Evolutionary conservation across 2,888 invertebrate species (phyloP), one percentile per base, ranked within the genome.

Genomic region (Drosophila melanosoma): DNA sequence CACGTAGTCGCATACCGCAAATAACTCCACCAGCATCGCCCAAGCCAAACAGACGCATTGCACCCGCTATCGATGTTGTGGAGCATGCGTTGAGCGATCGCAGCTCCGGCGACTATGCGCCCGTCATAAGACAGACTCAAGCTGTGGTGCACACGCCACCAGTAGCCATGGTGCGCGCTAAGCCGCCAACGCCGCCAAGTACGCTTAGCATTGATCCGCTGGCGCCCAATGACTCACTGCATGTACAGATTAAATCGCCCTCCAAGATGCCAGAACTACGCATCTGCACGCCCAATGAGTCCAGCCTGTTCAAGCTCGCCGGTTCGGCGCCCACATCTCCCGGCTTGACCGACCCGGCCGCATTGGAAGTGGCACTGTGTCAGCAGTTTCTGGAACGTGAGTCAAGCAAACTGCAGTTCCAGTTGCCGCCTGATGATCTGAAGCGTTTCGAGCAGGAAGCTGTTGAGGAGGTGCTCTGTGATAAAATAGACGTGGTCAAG

Each of bases 241-340:
- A 77, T 15, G 62, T 81, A 42, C 73, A 74, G 8, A 65, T 84
- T 8, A 68, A 74, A 0, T 68, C 63, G 15, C 91, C 90, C 5
- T 83, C 91, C 0, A 72, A 76, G 56, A 80, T 91, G 72, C 91
- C 91, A 0, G 56, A 67, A 1, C 45, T 91, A 1, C 70, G 82
- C 2, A 49, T 90, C 74, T 97, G 97, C 82, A 96, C 96, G 7
- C 96, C 96, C 3, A 96, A 96, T 90, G 88, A 90, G 26, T 91
- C 91, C 6, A 91, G 88, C 42, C 82, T 91, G 1, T 91, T 87
- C 6, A 91, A 91, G 64, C 48, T 91, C 49, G 91, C 87, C 26
- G 70, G 82, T n/a, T 87, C 91, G 20, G 77, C 88, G 5, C 88
- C 91, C 4, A 80, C 85, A 4, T 90, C 91, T 2, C 91, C 91